Base-by-base conservation (phyloP, 2,113 vertebrate species). In the Erinaceus europaeus region DNA sequence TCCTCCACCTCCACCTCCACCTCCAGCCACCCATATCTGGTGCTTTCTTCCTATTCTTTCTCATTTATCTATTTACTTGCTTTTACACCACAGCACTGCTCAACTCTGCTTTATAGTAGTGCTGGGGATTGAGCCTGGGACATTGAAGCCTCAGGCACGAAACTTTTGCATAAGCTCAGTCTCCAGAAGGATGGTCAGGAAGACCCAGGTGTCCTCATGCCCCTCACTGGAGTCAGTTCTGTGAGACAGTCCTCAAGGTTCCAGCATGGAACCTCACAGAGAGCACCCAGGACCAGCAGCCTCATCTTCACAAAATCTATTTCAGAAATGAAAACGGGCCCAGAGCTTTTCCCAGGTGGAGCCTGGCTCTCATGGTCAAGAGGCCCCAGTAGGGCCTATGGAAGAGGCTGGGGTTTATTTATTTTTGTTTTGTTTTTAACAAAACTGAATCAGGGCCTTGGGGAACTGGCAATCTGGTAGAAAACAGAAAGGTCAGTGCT, bases 341-440 rank as follows among this genome's bases (percentile, higher is more conserved):
- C 36, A 65, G 38, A 71, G n/a, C 67, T 74, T 62, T 74, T 62
- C 85, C 76, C 67, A 38, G 61, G 52, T n/a, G n/a, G 65, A 34
- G 42, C 59, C 67, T 20, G 53, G 25, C 69, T 52, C 79, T 67
- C 48, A 21, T 13, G 0, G n/a, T n/a, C 11, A 86, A 46, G 44
- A 64, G 69, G 34, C 77, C 53, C 9, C 9, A 50, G 71, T 40
- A 42, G 1, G 48, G 74, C 73, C 88, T 84, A 68, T 2, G 61
- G 88, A 80, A 88, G 67, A 86, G 71, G 57, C 32, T 68, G 73
- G 65, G 36, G 69, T 75, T 87, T 80, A 83, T 62, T 74, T 92
- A 57, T 74, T 89, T 86, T 76, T 85, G 87, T 76, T 95, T 88
- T 89, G 81, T 90, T 95, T 93, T 93, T 64, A 84, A 93, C 87